Evolutionary conservation across 23 tunicate species (phyloP).

Genomic region (Botrylloides violaceus): DNA sequence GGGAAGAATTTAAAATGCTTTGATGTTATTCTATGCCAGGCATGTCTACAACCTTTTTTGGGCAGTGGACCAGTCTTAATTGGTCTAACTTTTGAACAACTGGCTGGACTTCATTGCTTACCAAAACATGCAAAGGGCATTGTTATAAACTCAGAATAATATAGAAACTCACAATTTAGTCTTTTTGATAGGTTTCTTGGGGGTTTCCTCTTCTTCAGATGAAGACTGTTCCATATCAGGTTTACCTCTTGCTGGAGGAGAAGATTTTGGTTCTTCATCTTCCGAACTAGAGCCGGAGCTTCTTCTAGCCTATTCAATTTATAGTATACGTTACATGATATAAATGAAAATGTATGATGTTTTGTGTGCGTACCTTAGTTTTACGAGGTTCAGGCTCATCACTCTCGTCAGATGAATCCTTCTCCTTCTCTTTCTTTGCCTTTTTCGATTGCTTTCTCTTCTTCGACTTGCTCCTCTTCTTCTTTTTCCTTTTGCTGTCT

Average conservation of each 20-base stretch:
- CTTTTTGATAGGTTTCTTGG: background rate
- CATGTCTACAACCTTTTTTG: too few species aligned
- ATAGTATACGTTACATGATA: too few species aligned
- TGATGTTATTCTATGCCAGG: too few species aligned
- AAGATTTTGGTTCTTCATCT: background rate
- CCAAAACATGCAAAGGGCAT: too few species aligned
- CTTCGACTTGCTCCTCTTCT: slow-evolving; percentile 10
- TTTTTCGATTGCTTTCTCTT: background rate
- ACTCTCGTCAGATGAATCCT: background rate
- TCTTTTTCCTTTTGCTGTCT: background rate
- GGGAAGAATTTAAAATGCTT: too few species aligned
- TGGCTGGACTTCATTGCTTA: too few species aligned
- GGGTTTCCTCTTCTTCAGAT: background rate
- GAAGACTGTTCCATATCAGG: background rate
- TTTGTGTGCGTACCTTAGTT: background rate
- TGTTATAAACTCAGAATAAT: too few species aligned
- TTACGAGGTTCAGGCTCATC: background rate
- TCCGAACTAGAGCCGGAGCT: background rate
- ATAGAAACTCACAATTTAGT: background rate
- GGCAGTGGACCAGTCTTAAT: too few species aligned
- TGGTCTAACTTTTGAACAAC: too few species aligned
- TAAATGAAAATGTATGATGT: background rate
- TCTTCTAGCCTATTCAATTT: background rate
- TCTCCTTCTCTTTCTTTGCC: background rate
- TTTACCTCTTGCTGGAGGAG: background rate